Conservation (phyloP, 1,140 invertebrate genomes). For the Cardiocondyla obscurior region DNA sequence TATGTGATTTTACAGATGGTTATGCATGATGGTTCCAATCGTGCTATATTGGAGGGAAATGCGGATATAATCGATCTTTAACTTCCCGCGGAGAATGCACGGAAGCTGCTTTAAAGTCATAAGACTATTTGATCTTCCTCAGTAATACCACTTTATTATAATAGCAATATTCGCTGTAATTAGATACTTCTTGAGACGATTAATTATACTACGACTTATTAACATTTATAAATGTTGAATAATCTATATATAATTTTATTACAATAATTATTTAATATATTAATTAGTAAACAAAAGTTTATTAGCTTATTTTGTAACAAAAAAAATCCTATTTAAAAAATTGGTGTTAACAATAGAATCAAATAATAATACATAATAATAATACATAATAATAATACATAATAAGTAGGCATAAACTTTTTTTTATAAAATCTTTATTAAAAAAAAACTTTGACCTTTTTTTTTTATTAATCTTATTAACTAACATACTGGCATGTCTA, state of each 20-base stretch:
- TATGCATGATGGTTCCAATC: conserved; percentile 36
- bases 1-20: conserved; percentile 47
- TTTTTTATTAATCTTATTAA: too few species aligned
- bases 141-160: conserved; percentile 21
- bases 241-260: background rate
- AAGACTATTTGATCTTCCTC: conserved; percentile 1
- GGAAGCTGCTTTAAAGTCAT: conserved; percentile 8
- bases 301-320: too few species aligned
- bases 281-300: too few species aligned
- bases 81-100: background rate
- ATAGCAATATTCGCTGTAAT: conserved; percentile 26
- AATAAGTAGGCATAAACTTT: too few species aligned
- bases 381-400: too few species aligned
- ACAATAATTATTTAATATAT: background rate
- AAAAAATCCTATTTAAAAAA: too few species aligned
- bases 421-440: too few species aligned
- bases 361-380: too few species aligned
- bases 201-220: conserved; percentile 13
- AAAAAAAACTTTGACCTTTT: too few species aligned
- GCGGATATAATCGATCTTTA: conserved; percentile 42
- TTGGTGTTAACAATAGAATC: too few species aligned
- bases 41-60: conserved; percentile 5
- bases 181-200: conserved; percentile 10
- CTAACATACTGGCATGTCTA: too few species aligned
- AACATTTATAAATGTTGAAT: background rate